phyloP scores from a whole-genome alignment of 2,888 invertebrate genomes.

The Leptopilina drosophilae region DNA sequence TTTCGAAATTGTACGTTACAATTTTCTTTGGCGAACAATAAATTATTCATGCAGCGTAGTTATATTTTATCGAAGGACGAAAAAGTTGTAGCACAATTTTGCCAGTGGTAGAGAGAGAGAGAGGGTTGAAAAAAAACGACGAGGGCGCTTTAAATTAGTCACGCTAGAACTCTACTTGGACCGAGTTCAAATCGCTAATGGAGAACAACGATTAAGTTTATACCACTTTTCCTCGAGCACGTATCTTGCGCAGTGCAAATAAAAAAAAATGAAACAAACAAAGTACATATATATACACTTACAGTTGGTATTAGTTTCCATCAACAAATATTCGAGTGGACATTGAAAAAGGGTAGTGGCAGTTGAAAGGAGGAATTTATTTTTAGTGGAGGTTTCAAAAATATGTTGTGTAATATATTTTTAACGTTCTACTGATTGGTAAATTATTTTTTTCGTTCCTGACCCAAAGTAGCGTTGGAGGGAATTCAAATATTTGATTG shows the following conservation, averaged over 20 bases:
- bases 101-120: not conserved
- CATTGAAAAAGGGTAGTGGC: too few species aligned
- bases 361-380: too few species aligned
- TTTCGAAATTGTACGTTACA: not conserved
- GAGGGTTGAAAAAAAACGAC: slow-evolving; percentile 46
- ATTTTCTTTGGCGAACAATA: not conserved
- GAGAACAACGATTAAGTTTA: slow-evolving; percentile 63
- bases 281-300: not conserved
- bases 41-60: slow-evolving; percentile 18
- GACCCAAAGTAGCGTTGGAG: too few species aligned
- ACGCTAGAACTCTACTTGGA: slow-evolving; percentile 68
- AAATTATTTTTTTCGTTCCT: too few species aligned
- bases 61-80: slow-evolving; percentile 28
- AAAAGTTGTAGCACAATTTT: slow-evolving; percentile 7
- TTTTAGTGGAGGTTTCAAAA: too few species aligned
- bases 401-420: too few species aligned
- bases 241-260: slow-evolving; percentile 26
- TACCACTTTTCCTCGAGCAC: slow-evolving; percentile 53
- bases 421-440: too few species aligned
- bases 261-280: too few species aligned
- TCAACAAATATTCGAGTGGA: slow-evolving; percentile 1
- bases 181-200: slow-evolving; percentile 69
- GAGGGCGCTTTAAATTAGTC: slow-evolving; percentile 47
- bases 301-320: slow-evolving; percentile 28
- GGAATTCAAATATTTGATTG: too few species aligned